Percentiles rank a stretch among this genome's conserved stretches.
phyloP scores from a whole-genome alignment of 2,797 vertebrate species.

The Kryptolebias ocellatus region DNA sequence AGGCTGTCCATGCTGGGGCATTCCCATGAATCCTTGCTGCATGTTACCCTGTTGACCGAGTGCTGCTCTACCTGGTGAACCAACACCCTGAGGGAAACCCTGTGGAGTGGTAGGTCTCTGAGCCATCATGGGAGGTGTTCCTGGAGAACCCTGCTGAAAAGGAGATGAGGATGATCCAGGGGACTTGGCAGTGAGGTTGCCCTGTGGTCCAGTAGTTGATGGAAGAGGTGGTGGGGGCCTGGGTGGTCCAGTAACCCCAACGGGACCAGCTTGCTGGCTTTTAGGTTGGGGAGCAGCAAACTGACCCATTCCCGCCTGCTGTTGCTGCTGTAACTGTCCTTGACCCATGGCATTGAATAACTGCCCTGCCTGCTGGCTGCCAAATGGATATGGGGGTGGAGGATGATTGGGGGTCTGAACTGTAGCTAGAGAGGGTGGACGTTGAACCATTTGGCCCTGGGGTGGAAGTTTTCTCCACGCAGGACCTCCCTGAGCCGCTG shows the following conservation, averaged over 20 bases:
- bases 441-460: constrained; percentile 88
- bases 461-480: constrained; percentile 94
- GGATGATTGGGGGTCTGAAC: constrained; percentile 97
- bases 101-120: constrained; percentile 92
- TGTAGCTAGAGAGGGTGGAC: constrained; percentile 92
- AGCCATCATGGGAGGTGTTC: constrained; percentile 95
- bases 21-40: constrained; percentile 95
- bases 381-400: constrained; percentile 97
- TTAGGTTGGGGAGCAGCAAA: constrained; percentile 96
- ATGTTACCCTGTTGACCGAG: constrained; percentile 91
- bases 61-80: constrained; percentile 90
- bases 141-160: constrained; percentile 95
- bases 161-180: constrained; percentile 97
- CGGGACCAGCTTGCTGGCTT: constrained; percentile 88
- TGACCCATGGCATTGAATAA: constrained; percentile 87
- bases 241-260: constrained; percentile 75
- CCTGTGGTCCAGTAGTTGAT: constrained; percentile 86
- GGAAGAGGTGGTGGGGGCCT: constrained; percentile 90
- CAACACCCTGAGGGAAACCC: constrained; percentile 93
- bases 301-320: constrained; percentile 89
- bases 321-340: constrained; percentile 88
- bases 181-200: constrained; percentile 94
- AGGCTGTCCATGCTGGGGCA: constrained; percentile 92
- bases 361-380: constrained; percentile 97
- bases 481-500: constrained; percentile 87